phyloP scores from a whole-genome alignment of 1,140 invertebrate genomes.

The Zeugodacus cucurbitae region DNA sequence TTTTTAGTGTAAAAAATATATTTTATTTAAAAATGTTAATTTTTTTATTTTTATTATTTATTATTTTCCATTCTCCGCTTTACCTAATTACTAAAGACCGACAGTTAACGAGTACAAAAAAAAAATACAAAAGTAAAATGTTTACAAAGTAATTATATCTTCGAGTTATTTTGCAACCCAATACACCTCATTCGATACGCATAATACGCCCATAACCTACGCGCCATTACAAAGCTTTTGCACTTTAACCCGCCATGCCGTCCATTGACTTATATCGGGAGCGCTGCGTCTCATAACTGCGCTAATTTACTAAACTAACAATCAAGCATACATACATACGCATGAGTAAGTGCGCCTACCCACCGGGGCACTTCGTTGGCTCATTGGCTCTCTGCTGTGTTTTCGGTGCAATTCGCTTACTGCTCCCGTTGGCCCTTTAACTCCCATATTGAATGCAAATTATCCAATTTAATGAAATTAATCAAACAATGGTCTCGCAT shows the following conservation, averaged over 20 bases:
- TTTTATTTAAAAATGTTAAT: too few relatives aligned
- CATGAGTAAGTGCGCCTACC: background rate
- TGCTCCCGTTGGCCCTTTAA: background rate
- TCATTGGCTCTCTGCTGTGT: background rate
- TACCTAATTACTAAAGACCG: too few relatives aligned
- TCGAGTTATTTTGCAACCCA: too few relatives aligned
- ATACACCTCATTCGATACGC: background rate
- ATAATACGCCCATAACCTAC: background rate
- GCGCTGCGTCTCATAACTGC: background rate
- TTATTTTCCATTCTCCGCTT: too few relatives aligned
- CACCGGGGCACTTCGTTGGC: background rate
- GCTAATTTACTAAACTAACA: background rate
- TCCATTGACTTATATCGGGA: background rate
- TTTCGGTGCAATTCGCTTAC: background rate
- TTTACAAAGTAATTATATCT: too few relatives aligned
- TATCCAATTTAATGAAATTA: constrained; percentile 19
- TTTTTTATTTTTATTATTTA: too few relatives aligned
- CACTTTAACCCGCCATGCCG: background rate
- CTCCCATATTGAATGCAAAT: constrained; percentile 23
- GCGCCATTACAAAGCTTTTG: background rate
- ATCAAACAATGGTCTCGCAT: constrained; percentile 6
- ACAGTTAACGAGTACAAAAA: too few relatives aligned
- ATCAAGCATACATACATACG: background rate
- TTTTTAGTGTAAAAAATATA: too few relatives aligned
- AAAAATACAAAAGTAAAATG: too few relatives aligned